Conservation (phyloP, 2,113 vertebrate genomes). For the Struthidea cinerea region DNA sequence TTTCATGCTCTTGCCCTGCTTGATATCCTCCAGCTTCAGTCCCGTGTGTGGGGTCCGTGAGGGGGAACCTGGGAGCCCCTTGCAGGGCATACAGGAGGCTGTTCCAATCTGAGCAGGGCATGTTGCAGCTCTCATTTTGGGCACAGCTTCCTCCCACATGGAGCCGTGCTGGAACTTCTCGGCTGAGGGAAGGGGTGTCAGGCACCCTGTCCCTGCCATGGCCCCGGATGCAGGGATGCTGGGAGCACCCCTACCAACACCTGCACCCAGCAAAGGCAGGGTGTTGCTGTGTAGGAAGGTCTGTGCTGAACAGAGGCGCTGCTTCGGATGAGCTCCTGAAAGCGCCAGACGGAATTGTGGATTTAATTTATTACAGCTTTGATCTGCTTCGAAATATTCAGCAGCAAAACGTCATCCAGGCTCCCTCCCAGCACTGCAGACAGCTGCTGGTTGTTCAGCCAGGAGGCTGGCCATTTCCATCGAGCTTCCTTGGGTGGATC, state of each 20-base stretch:
- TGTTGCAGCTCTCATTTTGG: not conserved
- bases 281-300: not conserved
- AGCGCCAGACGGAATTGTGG: not conserved
- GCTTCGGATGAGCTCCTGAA: not conserved
- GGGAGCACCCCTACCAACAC: not conserved
- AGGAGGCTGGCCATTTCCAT: not conserved
- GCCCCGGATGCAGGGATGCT: not conserved
- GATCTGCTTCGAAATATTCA: not conserved
- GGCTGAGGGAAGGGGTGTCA: not conserved
- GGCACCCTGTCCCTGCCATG: accelerated
- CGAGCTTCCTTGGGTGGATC: accelerated
- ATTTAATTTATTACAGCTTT: not conserved
- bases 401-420: not conserved
- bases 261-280: not conserved
- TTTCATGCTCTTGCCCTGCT: not conserved
- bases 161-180: not conserved
- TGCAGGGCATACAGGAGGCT: not conserved
- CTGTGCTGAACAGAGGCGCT: accelerated
- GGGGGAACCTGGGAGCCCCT: not conserved
- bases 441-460: not conserved
- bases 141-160: accelerated
- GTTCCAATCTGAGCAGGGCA: not conserved
- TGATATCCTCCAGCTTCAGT: not conserved
- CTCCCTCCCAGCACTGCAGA: not conserved
- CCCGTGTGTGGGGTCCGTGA: accelerated